Conservation (phyloP, 64 coral and sea anemone species). For the Stichodactyla mertensii region DNA sequence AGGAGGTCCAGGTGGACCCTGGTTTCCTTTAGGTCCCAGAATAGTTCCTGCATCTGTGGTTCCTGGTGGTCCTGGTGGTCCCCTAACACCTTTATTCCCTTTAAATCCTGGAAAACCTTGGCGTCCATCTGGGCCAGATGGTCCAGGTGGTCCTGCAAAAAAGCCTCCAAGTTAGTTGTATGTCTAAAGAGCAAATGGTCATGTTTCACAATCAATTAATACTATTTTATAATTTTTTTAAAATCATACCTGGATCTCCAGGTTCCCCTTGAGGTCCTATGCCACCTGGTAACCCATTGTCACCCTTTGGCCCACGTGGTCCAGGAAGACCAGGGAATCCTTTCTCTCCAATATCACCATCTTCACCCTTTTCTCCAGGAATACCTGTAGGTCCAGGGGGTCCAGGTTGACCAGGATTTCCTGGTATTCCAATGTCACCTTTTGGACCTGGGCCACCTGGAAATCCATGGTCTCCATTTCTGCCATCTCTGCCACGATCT, state of each 20-base stretch:
- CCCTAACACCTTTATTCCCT: neutral
- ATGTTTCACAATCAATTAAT: too few relatives aligned
- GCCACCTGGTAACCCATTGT: neutral
- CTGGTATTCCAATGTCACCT: slow-evolving; percentile 55
- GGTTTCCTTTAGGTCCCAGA: slow-evolving; percentile 23
- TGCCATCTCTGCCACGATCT: slow-evolving; percentile 3
- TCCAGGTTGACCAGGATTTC: slow-evolving; percentile 39
- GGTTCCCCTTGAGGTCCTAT: slow-evolving; percentile 35
- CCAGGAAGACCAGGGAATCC: slow-evolving; percentile 51
- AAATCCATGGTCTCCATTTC: slow-evolving; percentile 25
- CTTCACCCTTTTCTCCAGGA: slow-evolving; percentile 10
- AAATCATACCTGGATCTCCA: slow-evolving; percentile 16
- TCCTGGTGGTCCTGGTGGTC: slow-evolving; percentile 30
- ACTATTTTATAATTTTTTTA: neutral
- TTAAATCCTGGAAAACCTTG: slow-evolving; percentile 14
- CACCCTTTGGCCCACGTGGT: slow-evolving; percentile 24
- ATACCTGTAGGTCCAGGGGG: slow-evolving; percentile 28
- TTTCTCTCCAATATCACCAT: slow-evolving; percentile 5
- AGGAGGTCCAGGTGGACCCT: neutral
- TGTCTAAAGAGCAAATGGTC: neutral
- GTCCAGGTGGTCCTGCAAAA: slow-evolving; percentile 2
- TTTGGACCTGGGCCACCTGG: slow-evolving; percentile 39
- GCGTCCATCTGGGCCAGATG: neutral
- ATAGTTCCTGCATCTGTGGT: slow-evolving; percentile 3
- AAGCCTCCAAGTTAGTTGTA: neutral